phyloP scores from a whole-genome alignment of 2,797 vertebrate genomes.

The Labroides dimidiatus region DNA sequence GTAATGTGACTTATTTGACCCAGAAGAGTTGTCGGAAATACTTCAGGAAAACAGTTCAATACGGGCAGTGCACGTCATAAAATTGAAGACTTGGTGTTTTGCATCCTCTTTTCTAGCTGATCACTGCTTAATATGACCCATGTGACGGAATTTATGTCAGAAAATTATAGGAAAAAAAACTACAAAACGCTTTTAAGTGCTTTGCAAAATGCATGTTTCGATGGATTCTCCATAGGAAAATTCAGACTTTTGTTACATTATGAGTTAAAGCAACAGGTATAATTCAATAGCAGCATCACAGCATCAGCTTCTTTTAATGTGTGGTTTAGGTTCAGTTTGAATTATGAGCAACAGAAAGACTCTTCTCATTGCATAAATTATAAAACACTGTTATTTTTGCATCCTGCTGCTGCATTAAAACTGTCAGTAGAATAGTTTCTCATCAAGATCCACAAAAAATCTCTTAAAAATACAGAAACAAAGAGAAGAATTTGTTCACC shows the following conservation, averaged over 20 bases:
- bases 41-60: constrained; percentile 27
- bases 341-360: neutral
- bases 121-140: neutral
- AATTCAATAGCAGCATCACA: neutral
- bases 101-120: too few relatives aligned
- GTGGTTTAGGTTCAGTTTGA: neutral
- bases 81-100: neutral
- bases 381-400: neutral
- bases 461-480: neutral
- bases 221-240: constrained; percentile 5
- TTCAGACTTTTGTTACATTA: neutral
- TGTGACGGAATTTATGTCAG: neutral
- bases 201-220: neutral
- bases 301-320: neutral
- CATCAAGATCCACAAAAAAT: neutral
- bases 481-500: neutral
- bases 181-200: neutral
- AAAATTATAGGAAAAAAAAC: neutral
- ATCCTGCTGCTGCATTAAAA: neutral
- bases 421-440: neutral
- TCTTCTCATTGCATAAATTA: neutral
- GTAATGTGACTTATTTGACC: constrained; percentile 64
- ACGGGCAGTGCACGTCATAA: constrained; percentile 44
- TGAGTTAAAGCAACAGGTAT: neutral
- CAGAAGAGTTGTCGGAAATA: constrained; percentile 31